Evolutionary conservation across 2,797 vertebrate species (phyloP).

Genomic region (Anguilla obscura): DNA sequence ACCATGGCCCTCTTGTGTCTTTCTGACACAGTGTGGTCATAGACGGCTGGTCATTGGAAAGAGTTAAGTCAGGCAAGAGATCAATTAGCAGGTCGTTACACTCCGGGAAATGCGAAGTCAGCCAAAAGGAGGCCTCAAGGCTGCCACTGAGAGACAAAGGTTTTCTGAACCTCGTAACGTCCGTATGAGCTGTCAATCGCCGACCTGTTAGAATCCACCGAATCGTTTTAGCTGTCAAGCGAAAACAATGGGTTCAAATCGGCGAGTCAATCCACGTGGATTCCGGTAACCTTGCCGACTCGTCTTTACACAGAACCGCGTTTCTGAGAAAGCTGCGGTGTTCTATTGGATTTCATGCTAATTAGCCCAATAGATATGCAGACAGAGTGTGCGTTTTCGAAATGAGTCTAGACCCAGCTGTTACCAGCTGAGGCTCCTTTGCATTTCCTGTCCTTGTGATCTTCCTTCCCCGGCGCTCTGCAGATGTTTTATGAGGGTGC

Average conservation of each 20-base stretch:
- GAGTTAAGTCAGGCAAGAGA: neutral
- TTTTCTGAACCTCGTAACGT: neutral
- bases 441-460: neutral
- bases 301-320: neutral
- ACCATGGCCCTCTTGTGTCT: neutral
- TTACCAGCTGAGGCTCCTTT: neutral
- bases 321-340: neutral
- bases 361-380: neutral
- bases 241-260: neutral
- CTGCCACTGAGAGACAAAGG: neutral
- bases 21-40: neutral
- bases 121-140: neutral
- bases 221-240: neutral
- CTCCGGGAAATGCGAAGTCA: neutral
- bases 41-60: neutral
- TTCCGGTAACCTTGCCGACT: neutral
- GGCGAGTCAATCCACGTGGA: neutral
- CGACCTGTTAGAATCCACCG: neutral
- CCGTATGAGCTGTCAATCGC: neutral
- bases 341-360: neutral
- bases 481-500: neutral
- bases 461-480: neutral
- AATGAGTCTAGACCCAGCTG: neutral
- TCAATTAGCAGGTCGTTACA: neutral
- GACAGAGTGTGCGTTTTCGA: neutral